Percentiles rank a stretch among this genome's conserved stretches.
These are phyloP conservation scores for Oreotrochilus melanogaster DNA, from an alignment of 2,113 vertebrate species.

Conservation along the genomic window DNA sequence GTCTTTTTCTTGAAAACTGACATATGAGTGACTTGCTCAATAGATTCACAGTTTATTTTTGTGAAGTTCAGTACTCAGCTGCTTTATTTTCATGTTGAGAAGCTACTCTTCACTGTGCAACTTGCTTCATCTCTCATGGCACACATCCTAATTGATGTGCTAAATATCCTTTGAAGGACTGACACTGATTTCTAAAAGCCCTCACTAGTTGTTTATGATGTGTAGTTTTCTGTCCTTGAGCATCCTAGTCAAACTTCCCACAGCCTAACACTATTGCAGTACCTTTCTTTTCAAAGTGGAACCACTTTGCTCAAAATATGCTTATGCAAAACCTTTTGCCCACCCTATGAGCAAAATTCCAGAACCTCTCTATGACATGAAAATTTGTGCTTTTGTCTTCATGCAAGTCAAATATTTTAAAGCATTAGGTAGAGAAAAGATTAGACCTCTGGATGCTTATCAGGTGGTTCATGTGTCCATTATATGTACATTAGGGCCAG, in stretches of 20 bases:
- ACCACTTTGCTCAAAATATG: not conserved
- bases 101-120: not conserved
- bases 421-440: not conserved
- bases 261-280: not conserved
- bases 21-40: not conserved
- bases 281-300: not conserved
- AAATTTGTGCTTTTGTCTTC: rapidly evolving
- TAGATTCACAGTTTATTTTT: not conserved
- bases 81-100: not conserved
- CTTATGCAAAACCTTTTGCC: not conserved
- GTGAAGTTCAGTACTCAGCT: not conserved
- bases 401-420: not conserved
- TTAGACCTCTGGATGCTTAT: not conserved
- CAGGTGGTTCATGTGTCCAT: not conserved
- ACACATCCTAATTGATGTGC: not conserved
- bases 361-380: not conserved
- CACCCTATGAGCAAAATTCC: not conserved
- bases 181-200: not conserved
- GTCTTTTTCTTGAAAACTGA: not conserved
- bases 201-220: not conserved
- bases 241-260: not conserved
- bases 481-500: not conserved
- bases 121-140: not conserved
- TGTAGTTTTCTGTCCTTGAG: not conserved
- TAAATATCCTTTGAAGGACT: not conserved